These are phyloP conservation scores for Lasioglossum albipes DNA, from an alignment of 1,140 invertebrate genomes.

Conservation along the genomic window DNA sequence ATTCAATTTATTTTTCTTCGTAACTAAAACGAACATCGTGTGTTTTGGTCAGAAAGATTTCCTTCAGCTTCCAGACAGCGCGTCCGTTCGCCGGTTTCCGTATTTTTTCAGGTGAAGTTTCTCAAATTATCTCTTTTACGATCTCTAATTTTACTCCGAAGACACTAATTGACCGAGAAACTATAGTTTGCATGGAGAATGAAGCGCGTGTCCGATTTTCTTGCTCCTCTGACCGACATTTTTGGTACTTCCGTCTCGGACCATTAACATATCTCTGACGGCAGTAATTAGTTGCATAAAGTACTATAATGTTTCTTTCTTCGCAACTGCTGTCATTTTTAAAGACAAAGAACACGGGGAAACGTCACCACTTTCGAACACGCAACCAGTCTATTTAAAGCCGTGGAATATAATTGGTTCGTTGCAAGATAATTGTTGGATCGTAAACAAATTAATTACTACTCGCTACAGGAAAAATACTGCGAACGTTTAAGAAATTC, in stretches of 20 bases:
- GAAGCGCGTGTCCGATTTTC: not conserved
- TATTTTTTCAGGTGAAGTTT: not conserved
- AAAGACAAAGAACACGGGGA: too few species aligned
- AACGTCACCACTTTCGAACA: too few species aligned
- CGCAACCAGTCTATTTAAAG: too few species aligned
- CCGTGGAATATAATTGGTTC: too few species aligned
- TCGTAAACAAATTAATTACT: too few species aligned
- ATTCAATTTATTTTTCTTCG: not conserved
- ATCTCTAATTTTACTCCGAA: slow-evolving; percentile 1
- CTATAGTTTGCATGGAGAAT: not conserved
- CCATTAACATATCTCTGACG: too few species aligned
- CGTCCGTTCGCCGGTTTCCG: not conserved
- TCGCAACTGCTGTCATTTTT: too few species aligned
- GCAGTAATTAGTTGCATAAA: too few species aligned
- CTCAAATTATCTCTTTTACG: not conserved
- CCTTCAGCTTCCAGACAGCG: not conserved
- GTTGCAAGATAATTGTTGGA: too few species aligned
- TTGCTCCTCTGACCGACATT: not conserved
- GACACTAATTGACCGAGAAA: not conserved
- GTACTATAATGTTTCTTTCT: too few species aligned
- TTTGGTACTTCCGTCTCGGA: too few species aligned
- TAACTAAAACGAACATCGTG: not conserved
- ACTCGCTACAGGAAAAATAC: too few species aligned
- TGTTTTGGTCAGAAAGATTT: not conserved
- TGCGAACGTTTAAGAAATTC: not conserved